Evolutionary conservation across 1,140 invertebrate genomes (phyloP).

Genomic region (Brachionus paranguensis): DNA sequence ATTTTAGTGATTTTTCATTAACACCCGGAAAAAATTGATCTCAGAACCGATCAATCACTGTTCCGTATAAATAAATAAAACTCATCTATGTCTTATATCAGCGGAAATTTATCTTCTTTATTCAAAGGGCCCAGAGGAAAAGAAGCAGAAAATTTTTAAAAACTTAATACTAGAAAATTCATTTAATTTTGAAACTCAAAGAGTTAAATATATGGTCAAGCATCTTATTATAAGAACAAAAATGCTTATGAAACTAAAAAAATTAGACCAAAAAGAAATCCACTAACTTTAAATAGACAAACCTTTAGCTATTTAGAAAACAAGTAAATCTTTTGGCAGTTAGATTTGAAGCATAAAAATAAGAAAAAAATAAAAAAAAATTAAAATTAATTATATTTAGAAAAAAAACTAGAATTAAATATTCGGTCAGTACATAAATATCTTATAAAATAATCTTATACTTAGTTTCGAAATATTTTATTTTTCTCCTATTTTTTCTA

Average conservation of each 20-base stretch:
- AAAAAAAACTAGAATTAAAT: too few species aligned
- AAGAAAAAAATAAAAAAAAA: too few species aligned
- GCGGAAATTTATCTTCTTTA: neutral
- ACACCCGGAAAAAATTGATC: neutral
- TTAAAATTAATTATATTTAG: too few species aligned
- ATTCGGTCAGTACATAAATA: too few species aligned
- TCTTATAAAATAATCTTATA: too few species aligned
- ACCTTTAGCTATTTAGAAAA: too few species aligned
- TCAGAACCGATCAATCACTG: neutral
- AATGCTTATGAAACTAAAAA: neutral
- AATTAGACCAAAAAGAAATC: neutral
- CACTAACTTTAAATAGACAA: neutral
- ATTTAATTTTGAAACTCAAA: neutral
- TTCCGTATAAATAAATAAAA: neutral
- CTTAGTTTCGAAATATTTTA: too few species aligned
- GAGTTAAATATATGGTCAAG: neutral
- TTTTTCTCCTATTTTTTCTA: too few species aligned
- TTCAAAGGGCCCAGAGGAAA: too few species aligned
- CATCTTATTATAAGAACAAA: neutral
- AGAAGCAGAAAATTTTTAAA: too few species aligned
- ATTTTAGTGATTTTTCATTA: neutral
- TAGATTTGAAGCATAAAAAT: too few species aligned
- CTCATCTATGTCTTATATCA: neutral
- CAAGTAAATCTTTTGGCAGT: too few species aligned
- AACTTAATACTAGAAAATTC: neutral